phyloP scores from a whole-genome alignment of 2,888 invertebrate genomes.

The Bruchidius siliquastri region DNA sequence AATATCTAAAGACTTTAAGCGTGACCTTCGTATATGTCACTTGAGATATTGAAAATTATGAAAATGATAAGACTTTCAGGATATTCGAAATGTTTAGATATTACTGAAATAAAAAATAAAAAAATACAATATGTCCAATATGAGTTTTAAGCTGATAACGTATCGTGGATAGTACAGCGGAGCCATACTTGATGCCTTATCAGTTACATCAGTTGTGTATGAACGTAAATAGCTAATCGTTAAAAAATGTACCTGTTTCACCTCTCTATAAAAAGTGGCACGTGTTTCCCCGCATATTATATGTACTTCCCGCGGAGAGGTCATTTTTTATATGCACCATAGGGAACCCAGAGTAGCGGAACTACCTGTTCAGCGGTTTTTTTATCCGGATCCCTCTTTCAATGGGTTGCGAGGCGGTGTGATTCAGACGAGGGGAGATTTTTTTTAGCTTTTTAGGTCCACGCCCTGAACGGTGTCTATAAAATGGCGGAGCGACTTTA shows the following conservation, averaged over 20 bases:
- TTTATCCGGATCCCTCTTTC: conserved; percentile 12
- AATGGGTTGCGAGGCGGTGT: not conserved
- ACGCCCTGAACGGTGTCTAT: not conserved
- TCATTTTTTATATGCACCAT: not conserved
- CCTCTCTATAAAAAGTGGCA: conserved; percentile 13
- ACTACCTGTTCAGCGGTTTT: conserved; percentile 10
- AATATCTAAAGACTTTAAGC: no score
- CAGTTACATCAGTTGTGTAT: no score
- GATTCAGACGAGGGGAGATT: not conserved
- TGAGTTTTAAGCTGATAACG: no score
- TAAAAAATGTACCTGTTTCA: not conserved
- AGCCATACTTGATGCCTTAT: no score
- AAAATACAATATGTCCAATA: no score
- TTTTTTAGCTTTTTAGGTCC: not conserved
- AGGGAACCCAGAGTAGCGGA: not conserved
- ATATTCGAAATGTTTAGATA: no score
- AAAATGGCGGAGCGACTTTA: not conserved
- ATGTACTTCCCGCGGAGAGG: not conserved
- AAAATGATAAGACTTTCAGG: no score
- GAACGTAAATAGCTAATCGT: not conserved
- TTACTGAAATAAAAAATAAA: no score
- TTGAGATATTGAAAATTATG: no score
- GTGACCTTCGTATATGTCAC: no score
- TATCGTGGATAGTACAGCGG: no score
- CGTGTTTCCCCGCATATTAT: conserved; percentile 6